Percentiles rank a stretch among this genome's conserved stretches.
Conservation (phyloP, 2,888 invertebrate genomes). For the Acleris literana region DNA sequence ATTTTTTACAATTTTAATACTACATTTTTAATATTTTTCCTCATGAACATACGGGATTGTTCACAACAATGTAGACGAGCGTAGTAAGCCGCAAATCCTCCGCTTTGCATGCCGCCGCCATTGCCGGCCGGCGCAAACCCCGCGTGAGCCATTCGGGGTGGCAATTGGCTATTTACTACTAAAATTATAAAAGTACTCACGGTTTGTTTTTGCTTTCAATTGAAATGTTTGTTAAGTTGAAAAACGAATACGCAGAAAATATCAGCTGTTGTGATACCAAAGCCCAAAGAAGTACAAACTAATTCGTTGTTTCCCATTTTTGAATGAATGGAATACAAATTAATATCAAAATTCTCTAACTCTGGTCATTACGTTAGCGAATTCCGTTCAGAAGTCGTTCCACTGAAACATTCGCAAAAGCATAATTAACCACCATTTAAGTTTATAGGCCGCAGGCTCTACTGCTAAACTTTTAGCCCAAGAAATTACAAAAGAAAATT, state of each 20-base stretch:
- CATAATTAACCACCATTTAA: slow-evolving; percentile 33
- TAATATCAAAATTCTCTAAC: slow-evolving; percentile 2
- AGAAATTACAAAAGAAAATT: slow-evolving; percentile 21
- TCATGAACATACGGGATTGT: background rate
- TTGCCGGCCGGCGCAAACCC: slow-evolving; percentile 5
- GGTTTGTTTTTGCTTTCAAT: too few relatives aligned
- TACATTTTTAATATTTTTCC: background rate
- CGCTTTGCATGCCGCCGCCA: slow-evolving; percentile 18
- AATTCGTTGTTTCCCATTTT: slow-evolving; percentile 1
- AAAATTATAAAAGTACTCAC: too few relatives aligned
- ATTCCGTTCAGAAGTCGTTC: slow-evolving; percentile 25
- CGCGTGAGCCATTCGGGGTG: background rate
- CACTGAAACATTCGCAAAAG: slow-evolving; percentile 23
- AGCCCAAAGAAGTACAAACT: too few relatives aligned
- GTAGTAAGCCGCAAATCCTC: slow-evolving; percentile 20
- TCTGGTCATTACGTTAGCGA: slow-evolving; percentile 20
- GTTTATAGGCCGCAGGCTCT: slow-evolving; percentile 18
- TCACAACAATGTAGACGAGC: background rate
- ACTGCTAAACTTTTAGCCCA: slow-evolving; percentile 17
- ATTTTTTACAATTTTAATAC: too few relatives aligned
- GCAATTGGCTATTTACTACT: too few relatives aligned
- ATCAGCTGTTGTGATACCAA: too few relatives aligned
- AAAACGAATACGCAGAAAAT: too few relatives aligned
- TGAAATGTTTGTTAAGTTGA: too few relatives aligned
- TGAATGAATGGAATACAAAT: slow-evolving; percentile 8